Base-by-base conservation (phyloP, 2,797 vertebrate genomes). In the Amniataba percoides region DNA sequence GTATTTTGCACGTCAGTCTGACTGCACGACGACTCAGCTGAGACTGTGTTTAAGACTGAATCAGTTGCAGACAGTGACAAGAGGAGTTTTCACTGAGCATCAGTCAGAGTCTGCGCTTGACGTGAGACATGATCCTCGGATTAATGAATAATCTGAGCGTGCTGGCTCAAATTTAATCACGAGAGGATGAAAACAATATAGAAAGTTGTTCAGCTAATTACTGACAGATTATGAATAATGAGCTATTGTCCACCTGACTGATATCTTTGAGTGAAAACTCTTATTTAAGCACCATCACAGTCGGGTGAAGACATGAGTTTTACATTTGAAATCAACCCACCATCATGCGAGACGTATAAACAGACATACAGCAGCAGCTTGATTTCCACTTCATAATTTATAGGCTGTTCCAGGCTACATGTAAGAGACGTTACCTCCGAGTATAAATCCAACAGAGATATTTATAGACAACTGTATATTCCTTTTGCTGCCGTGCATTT, bases 401-500 rank as follows among this genome's bases (percentile, higher is more conserved):
- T 59, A 16, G 46, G 15, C 46, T 57, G 51, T 78, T 84, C 39
- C 49, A 59, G 61, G 60, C 63, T 65, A 51, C 55, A 77, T 66
- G 39, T 57, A 74, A 71, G 36, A 81, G 60, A 68, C 42, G 31
- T 68, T 57, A 59, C 51, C 56, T 49, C 51, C 13, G 25, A 78
- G 66, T 79, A 51, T 78, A 82, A 78, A 84, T 63, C 64, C 36
- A 73, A 67, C 45, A 51, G 69, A 67, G 69, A 77, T 85, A 81
- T 80, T 78, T 84, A 82, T 65, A 74, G 68, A 70, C 43, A 45
- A 45, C 51, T 73, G 34, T 81, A 56, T 73, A 34, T 85, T 79
- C 62, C 40, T 66, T 81, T 62, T 48, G 60, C 42, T 45, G 63
- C 63, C 51, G 62, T 57, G 57, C 71, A 75, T 74, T 42, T 74